Base-by-base conservation (phyloP, 2,888 invertebrate genomes). In the Alentia gelatinosa region DNA sequence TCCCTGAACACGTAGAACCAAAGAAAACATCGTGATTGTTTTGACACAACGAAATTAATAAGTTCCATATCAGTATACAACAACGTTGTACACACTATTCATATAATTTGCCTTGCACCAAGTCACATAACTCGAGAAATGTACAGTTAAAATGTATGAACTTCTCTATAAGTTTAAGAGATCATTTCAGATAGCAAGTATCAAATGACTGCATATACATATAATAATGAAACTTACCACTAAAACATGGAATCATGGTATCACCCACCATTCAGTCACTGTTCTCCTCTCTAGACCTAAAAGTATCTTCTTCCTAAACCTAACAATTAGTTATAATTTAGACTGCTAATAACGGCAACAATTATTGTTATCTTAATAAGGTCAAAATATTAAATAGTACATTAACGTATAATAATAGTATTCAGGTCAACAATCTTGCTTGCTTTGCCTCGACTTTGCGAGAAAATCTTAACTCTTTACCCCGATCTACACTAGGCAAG, bases 31-130 rank as follows among this genome's bases (percentile, higher is more conserved):
- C n/a, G 23, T 56, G 3, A 56, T n/a, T 19, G 23, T 12, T 56
- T 56, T 56, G 56, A 56, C 56, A 56, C 56, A n/a, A n/a, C n/a
- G n/a, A n/a, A n/a, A 56, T 56, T 56, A 56, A 56, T n/a, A 56
- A 56, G n/a, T 56, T 4, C 19, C 19, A 1, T 12, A 56, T 56
- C 56, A 56, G 23, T n/a, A 56, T 56, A 56, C 56, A 56, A 56
- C 56, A 56, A 56, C n/a, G 56, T 56, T 56, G 56, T 56, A 56
- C 5, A 56, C n/a, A 56, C 9, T 12, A 47, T n/a, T 5, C 3
- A 56, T 56, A 56, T 56, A 56, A 56, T 5, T 56, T 56, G 23
- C n/a, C 9, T n/a, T 5, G n/a, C 15, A 56, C n/a, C 3, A n/a
- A 56, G n/a, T 56, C n/a, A 56, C 1, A 56, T n/a, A 56, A 3